Conservation (phyloP, 1,140 invertebrate species). For the Schlechtendalia chinensis region DNA sequence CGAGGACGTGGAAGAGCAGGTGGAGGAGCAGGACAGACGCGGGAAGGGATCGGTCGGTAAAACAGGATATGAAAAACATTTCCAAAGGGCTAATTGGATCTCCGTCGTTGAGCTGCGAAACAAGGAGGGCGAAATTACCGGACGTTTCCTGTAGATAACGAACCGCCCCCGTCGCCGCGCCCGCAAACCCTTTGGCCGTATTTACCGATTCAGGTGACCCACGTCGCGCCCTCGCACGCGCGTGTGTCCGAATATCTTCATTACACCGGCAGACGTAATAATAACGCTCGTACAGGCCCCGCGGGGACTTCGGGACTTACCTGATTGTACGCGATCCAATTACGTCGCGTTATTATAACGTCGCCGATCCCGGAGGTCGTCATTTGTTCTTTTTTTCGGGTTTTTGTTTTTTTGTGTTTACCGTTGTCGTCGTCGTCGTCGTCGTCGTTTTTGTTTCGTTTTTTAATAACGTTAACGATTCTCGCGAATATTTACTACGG, state of each 20-base stretch:
- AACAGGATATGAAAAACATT: constrained; percentile 48
- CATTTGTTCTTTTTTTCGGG: background rate
- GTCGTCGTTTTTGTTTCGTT: background rate
- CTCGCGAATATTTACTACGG: background rate
- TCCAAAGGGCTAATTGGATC: constrained; percentile 47
- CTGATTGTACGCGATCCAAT: constrained; percentile 27
- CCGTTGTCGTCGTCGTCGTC: too few relatives aligned
- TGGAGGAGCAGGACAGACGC: too few relatives aligned
- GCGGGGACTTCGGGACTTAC: constrained; percentile 5
- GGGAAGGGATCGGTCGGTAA: constrained; percentile 1
- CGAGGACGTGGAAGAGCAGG: too few relatives aligned
- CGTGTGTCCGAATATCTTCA: constrained; percentile 41
- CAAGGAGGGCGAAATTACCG: constrained; percentile 48
- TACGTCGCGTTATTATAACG: constrained; percentile 28
- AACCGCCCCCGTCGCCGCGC: background rate
- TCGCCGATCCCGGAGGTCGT: constrained; percentile 9
- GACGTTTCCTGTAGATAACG: constrained; percentile 47
- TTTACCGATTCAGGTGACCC: constrained; percentile 33
- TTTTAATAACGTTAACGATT: background rate
- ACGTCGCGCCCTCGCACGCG: too few relatives aligned
- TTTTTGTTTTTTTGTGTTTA: background rate
- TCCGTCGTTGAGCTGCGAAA: constrained; percentile 29
- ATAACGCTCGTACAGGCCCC: background rate
- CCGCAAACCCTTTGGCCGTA: constrained; percentile 32
- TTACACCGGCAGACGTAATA: constrained; percentile 14